Percentiles rank a stretch among this genome's conserved stretches.
These are phyloP conservation scores for Eulithis testata DNA, from an alignment of 2,888 invertebrate species.

Conservation along the genomic window DNA sequence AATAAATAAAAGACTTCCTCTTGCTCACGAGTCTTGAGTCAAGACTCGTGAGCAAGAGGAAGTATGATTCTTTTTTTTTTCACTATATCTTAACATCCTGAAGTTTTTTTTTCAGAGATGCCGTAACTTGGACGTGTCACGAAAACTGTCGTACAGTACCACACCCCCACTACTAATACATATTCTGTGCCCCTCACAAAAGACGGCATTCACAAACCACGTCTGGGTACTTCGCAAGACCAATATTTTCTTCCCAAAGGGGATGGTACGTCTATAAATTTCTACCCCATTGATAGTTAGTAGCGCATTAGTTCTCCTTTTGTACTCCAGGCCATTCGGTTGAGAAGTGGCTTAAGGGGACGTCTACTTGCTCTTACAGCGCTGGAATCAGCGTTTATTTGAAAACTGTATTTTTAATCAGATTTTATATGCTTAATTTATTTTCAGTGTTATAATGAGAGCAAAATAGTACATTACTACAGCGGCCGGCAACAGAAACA, in stretches of 20 bases:
- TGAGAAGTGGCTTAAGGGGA: conserved; percentile 69
- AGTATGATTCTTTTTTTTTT: no score
- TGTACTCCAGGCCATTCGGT: conserved; percentile 72
- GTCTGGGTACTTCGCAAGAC: conserved; percentile 81
- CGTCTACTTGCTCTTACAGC: conserved; percentile 46
- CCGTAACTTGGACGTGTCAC: conserved; percentile 38
- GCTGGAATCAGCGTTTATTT: conserved; percentile 29
- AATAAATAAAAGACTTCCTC: no score
- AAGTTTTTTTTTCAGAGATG: not conserved
- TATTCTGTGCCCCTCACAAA: conserved; percentile 55
- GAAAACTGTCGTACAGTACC: conserved; percentile 39
- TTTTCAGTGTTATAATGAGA: no score
- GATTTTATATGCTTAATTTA: not conserved
- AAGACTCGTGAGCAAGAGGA: no score
- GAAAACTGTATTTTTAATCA: conserved; percentile 19
- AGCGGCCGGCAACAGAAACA: no score
- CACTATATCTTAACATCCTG: no score
- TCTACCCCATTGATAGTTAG: conserved; percentile 79
- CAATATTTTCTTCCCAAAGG: conserved; percentile 80
- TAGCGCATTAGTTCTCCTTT: conserved; percentile 80
- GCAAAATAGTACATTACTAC: no score
- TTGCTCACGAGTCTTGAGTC: no score
- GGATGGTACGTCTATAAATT: conserved; percentile 77
- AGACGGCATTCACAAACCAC: conserved; percentile 71
- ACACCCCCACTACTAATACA: conserved; percentile 37